Percentiles rank a stretch among this genome's conserved stretches.
Conservation (phyloP, 1,140 invertebrate species). For the Macrobrachium rosenbergii region DNA sequence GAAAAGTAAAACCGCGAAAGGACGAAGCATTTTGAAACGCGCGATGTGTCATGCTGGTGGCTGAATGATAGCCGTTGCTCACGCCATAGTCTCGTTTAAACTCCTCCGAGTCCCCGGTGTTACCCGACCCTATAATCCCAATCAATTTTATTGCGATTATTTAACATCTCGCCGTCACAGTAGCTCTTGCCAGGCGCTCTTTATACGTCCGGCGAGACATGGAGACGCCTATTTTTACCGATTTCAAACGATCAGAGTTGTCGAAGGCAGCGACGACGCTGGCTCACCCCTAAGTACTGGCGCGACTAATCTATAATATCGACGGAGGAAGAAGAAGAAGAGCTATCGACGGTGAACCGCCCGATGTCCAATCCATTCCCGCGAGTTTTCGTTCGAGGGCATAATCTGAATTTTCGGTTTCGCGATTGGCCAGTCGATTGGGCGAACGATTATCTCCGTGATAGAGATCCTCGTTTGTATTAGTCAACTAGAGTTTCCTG, state of each 20-base stretch:
- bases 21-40: not conserved
- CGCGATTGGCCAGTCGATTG: conserved; percentile 14
- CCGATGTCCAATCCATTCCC: too few relatives aligned
- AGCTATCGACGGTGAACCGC: too few relatives aligned
- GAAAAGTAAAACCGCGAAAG: too few relatives aligned
- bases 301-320: too few relatives aligned
- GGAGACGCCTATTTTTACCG: too few relatives aligned
- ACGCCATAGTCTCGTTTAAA: conserved; percentile 35
- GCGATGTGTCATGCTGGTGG: not conserved
- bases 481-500: not conserved
- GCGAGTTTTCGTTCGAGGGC: not conserved
- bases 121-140: conserved; percentile 16
- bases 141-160: conserved; percentile 33
- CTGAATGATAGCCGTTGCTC: conserved; percentile 17
- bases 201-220: too few relatives aligned
- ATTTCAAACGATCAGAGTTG: too few relatives aligned
- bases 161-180: not conserved
- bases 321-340: too few relatives aligned
- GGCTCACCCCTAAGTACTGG: too few relatives aligned
- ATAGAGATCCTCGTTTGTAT: conserved; percentile 25
- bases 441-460: not conserved
- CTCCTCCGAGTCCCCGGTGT: not conserved
- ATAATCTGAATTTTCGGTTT: conserved; percentile 16
- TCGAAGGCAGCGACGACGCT: too few relatives aligned
- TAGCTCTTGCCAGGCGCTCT: too few relatives aligned